Base-by-base conservation (phyloP, 2,888 invertebrate genomes). In the Pachymerium ferrugineum region DNA sequence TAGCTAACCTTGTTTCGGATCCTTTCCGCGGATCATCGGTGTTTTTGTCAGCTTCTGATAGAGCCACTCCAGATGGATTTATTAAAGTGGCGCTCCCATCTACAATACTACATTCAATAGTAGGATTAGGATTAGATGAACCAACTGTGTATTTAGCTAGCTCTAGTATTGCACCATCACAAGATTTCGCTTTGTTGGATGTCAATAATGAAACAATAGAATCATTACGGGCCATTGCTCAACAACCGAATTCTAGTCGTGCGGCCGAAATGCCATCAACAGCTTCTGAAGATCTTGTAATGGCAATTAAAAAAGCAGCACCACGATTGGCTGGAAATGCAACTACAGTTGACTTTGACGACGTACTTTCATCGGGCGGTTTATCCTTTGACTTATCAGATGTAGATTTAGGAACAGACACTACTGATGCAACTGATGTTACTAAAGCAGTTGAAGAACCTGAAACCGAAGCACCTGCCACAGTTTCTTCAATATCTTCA, bases 221-320 rank as follows among this genome's bases (percentile, higher is more conserved):
- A 29, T 8, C 54, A 3, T 29, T 72, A 2, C 16, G 33, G 29
- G 29, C 29, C 5, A 25, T 47, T 72, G 47, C 72, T 25, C 47
- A 33, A 16, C 72, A 47, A 54, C 16, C 28, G 29, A 47, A 72
- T 54, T 4, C 54, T 5, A 72, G 5, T 54, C 19, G 35, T 5
- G 12, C 72, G 3, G 72, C 72, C 29, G 72, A 72, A 16, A 28
- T 72, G 29, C 54, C 72, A 2, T n/a, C 8, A n/a, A 6, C 28
- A 3, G 72, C 54, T 10, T 29, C 54, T n/a, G 72, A 72, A 29
- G 54, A 72, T 28, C 28, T 72, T 3, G 72, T 72, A 12, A 28
- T 47, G 8, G 72, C 72, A 10, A 72, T 72, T 19, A 8, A 54
- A n/a, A 29, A 5, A 3, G 47, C 72, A 47, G 72, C 54, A 6